A percentile compares a stretch with the other conserved stretches of the same genome.
Conservation (phyloP, 1,140 invertebrate species). For the Bombus sibiricus region DNA sequence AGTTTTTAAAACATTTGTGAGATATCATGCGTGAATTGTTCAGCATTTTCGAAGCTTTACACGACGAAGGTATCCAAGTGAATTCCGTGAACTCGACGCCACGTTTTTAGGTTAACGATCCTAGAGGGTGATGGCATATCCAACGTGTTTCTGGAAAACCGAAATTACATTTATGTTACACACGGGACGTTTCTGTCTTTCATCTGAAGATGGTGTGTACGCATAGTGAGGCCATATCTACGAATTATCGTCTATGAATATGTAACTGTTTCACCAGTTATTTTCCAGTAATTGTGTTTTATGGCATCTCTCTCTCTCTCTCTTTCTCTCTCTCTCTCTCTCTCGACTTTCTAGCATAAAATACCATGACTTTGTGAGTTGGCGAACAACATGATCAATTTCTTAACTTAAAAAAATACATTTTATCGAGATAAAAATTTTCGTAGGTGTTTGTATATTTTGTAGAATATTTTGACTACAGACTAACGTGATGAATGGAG, state of each 20-base stretch:
- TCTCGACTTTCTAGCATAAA: background rate
- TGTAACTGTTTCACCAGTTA: background rate
- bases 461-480: background rate
- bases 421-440: background rate
- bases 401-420: background rate
- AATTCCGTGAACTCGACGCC: background rate
- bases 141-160: constrained; percentile 9
- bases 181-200: background rate
- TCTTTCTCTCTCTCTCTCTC: too few species aligned
- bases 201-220: constrained; percentile 3
- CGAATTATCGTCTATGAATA: too few species aligned
- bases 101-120: constrained; percentile 50
- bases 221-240: background rate
- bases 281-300: constrained; percentile 40
- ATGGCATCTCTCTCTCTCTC: background rate
- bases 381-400: background rate
- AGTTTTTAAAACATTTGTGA: too few species aligned
- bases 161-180: constrained; percentile 28
- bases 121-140: background rate
- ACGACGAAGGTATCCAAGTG: background rate
- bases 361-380: background rate
- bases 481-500: background rate
- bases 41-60: background rate
- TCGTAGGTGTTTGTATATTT: background rate
- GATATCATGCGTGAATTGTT: background rate